Conservation (phyloP, 2,113 vertebrate species). For the Spea multiplicata region DNA sequence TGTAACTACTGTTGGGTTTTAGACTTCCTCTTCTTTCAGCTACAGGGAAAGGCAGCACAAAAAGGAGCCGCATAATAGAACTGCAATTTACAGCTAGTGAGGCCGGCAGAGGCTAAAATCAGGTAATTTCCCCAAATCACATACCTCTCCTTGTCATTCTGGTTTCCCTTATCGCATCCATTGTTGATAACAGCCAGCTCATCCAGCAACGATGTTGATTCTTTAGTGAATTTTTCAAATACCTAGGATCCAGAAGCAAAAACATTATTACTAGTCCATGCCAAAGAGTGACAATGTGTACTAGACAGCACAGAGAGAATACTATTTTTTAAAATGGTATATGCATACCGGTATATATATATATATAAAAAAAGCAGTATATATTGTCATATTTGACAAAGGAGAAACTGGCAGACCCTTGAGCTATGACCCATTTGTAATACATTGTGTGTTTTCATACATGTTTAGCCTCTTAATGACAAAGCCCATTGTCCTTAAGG, state of each 20-base stretch:
- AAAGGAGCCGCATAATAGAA: neutral
- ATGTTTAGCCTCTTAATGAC: no score
- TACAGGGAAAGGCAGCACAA: neutral
- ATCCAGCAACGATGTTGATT: conserved; percentile 91
- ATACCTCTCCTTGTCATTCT: conserved; percentile 88
- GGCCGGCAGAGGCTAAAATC: conserved; percentile 15
- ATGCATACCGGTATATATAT: no score
- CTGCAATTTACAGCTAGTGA: neutral
- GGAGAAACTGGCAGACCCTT: no score
- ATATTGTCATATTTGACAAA: no score
- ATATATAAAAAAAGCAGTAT: no score
- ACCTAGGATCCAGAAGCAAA: conserved; percentile 67
- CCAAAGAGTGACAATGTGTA: neutral
- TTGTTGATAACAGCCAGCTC: conserved; percentile 94
- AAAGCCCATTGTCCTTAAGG: no score
- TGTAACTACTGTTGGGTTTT: neutral
- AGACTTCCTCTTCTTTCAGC: neutral
- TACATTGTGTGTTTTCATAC: no score
- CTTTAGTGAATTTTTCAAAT: conserved; percentile 98
- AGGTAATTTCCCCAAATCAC: conserved; percentile 4
- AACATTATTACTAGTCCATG: conserved; percentile 14
- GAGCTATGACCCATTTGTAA: no score
- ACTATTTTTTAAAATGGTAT: no score
- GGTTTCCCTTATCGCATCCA: conserved; percentile 83
- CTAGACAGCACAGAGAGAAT: neutral